phyloP scores from a whole-genome alignment of 2,113 vertebrate genomes.

The Glaucomys volans region DNA sequence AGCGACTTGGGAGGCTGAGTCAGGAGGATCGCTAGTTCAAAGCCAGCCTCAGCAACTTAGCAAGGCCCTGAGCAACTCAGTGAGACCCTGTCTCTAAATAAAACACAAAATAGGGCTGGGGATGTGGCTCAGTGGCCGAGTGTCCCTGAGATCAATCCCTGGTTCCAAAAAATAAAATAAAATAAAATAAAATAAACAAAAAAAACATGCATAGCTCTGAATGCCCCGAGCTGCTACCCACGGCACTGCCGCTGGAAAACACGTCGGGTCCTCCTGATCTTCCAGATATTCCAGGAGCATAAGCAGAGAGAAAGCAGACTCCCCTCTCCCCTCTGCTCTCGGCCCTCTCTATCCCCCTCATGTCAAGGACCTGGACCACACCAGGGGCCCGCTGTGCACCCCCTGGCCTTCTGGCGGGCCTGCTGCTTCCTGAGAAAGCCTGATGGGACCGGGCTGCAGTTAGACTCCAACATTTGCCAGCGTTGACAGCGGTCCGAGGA shows the following conservation, averaged over 20 bases:
- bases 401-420: background rate
- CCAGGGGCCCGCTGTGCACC: background rate
- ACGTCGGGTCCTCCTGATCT: background rate
- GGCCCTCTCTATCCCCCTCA: background rate
- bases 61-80: too few relatives aligned
- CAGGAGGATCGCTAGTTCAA: too few relatives aligned
- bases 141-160: too few relatives aligned
- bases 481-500: background rate
- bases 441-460: background rate
- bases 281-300: background rate
- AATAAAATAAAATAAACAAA: background rate
- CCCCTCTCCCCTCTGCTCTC: background rate
- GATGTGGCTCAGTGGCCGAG: too few relatives aligned
- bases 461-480: slow-evolving; percentile 30
- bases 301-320: background rate
- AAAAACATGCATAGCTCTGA: background rate
- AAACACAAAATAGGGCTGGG: too few relatives aligned
- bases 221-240: too few relatives aligned
- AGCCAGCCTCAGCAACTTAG: too few relatives aligned
- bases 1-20: too few relatives aligned
- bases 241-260: too few relatives aligned
- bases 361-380: background rate
- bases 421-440: slow-evolving; percentile 33
- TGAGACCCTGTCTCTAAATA: too few relatives aligned
- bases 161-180: too few relatives aligned